phyloP scores from a whole-genome alignment of 2,888 invertebrate species.

The Microdon myrmicae region DNA sequence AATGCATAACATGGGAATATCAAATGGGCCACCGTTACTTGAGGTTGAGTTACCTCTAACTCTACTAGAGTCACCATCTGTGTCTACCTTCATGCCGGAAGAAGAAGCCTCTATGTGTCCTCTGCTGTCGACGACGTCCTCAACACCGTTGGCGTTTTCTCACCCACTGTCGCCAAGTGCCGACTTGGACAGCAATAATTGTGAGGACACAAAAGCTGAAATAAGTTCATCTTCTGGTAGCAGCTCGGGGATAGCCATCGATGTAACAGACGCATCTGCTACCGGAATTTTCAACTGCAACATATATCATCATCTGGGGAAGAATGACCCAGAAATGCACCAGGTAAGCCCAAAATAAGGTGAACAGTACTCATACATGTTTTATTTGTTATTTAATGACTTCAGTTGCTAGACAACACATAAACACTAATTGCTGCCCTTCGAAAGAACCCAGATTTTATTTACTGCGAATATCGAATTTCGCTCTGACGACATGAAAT shows the following conservation, averaged over 20 bases:
- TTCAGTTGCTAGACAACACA: no score
- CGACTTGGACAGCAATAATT: slow-evolving; percentile 66
- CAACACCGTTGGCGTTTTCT: slow-evolving; percentile 71
- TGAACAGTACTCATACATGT: no score
- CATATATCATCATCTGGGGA: slow-evolving; percentile 63
- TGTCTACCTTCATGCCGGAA: slow-evolving; percentile 67
- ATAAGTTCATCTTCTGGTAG: slow-evolving; percentile 64
- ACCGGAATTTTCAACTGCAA: slow-evolving; percentile 60
- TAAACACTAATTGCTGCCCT: no score
- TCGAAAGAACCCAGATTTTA: no score
- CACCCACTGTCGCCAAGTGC: slow-evolving; percentile 72
- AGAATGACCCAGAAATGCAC: slow-evolving; percentile 57
- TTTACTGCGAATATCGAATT: no score
- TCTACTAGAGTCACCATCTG: slow-evolving; percentile 63
- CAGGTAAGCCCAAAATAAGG: slow-evolving; percentile 57
- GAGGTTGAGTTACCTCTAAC: slow-evolving; percentile 62
- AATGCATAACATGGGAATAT: slow-evolving; percentile 61
- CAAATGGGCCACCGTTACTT: slow-evolving; percentile 62
- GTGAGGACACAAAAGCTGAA: slow-evolving; percentile 59
- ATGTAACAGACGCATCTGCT: slow-evolving; percentile 59
- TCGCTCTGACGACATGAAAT: no score
- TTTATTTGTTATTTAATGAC: no score
- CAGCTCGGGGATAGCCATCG: slow-evolving; percentile 64
- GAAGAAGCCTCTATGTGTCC: slow-evolving; percentile 77
- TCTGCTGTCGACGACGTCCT: slow-evolving; percentile 72